Base-by-base conservation (phyloP, 1,140 invertebrate species). In the Pogonus chalceus region DNA sequence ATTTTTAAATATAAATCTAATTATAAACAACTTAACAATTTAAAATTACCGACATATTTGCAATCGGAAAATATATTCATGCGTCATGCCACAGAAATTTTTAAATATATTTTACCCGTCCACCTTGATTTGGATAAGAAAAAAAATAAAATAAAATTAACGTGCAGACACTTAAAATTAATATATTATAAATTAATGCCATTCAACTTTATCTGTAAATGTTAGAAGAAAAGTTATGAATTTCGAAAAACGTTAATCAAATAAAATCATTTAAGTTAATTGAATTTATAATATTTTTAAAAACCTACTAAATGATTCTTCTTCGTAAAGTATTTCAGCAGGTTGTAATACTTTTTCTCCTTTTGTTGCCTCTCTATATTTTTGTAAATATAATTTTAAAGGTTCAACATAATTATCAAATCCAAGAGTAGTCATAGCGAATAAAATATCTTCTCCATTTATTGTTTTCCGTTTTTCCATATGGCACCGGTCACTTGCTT, bases 351-450 rank as follows among this genome's bases (percentile, higher is more conserved):
- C 66, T 58, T 69, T 70, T 49, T 70, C 67, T 52, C 58, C 64
- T 60, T 69, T 69, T 12, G 65, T 63, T 23, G 67, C 66, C 71
- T 98, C 94, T 74, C 96, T 80, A 68, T 97, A 99, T 73, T 98
- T 98, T 71, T 96, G 92, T 23, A 99, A 74, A 71, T 97, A 99
- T 18, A 95, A 68, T 76, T 96, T 97, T 20, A 99, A 71, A 0
- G 96, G 95, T 65, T 98, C 96, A 14, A 99, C 88, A 71, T 99
- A 99, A 71, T 95, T 97, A 65, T 99, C 96, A 74, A 99, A 99
- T 10, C 96, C 96, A 14, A 99, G 76, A 2, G 87, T 88, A 39
- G 90, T 90, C 88, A 99, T 96, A 0, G 97, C 96, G 73, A 91
- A 97, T 9, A 98, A 72, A 54, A 98, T 90, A 75, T 97, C 95